Evolutionary conservation across 2,888 invertebrate species (phyloP), one percentile per base, ranked within the genome.

Genomic region (Conomelus anceps): DNA sequence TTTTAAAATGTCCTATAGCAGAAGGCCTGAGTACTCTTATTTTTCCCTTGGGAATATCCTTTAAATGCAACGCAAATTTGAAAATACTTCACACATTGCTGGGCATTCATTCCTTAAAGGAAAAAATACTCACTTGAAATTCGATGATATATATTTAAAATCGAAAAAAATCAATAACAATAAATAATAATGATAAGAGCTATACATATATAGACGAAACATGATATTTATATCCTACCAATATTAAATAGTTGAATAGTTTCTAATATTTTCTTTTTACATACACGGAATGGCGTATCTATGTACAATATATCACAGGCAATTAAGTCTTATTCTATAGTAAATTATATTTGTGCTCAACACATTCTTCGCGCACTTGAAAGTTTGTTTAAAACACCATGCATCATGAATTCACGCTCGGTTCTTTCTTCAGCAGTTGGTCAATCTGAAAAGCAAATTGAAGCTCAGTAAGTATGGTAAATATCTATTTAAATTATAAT

Each of bases 391-490:
- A 91, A 29, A 91, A 90, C 24, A 90, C 90, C 87, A 87, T 90
- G 89, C 91, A 91, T 91, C 91, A 91, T 88, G 91, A 90, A 29
- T 89, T 90, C 92, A 92, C 85, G n/a, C 89, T 87, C 17, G 90
- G 90, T 90, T 94, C 94, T 91, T 94, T 95, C 90, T 95, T 95
- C 89, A 97, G 93, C 90, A 98, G 94, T 92, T 97, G 97, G 94
- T 97, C 97, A 88, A 98, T 96, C 94, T 98, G 91, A 4, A 92
- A 92, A 89, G n/a, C 17, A 87, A 89, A 90, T 87, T 17, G 86
- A 63, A 34, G 22, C 22, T 34, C 17, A 87, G 13, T 23, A 24
- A 17, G 24, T 23, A 88, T 13, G 9, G n/a, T n/a, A n/a, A n/a
- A n/a, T n/a, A n/a, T n/a, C 13, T 88, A 23, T 63, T 13, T 63